Evolutionary conservation across 2,113 vertebrate species (phyloP), one percentile per base, ranked within the genome.

Genomic region (Nymphicus hollandicus): DNA sequence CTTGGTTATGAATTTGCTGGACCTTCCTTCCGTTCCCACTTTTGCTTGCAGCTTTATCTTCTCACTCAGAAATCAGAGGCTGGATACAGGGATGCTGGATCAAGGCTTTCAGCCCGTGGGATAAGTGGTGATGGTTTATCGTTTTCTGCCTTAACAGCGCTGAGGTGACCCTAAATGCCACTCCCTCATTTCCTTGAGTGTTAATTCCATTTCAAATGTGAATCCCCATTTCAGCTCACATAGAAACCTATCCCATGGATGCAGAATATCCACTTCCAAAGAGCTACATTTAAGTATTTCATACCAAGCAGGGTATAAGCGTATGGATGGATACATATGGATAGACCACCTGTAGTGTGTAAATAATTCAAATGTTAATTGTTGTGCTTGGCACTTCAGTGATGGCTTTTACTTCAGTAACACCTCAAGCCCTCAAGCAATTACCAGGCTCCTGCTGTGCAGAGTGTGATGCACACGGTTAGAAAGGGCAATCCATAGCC

Each of bases 291-390:
- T 66, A 88, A 90, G 50, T 70, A 47, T 64, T 47, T 68, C 31
- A 18, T 37, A 72, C 13, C 14, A 35, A 86, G 46, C 46, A 81
- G 22, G 88, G 63, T 35, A 18, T n/a, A 69, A 60, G 37, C 10
- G 12, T 53, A 73, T 39, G 47, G 77, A 74, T 0, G 3, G 68
- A 88, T 24, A 4, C 80, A 86, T 83, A 93, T 24, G 88, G 79
- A 91, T 60, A 83, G 76, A 44, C 76, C 92, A 92, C 95, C 93
- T 94, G 85, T 44, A 86, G 95, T 61, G 90, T 84, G 79, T 83
- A 96, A 97, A 96, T 96, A 96, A 94, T 94, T 96, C 76, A 96
- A 78, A 96, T 88, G 88, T 81, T 96, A 95, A 96, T 96, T 89
- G 85, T 88, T 88, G 53, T 94, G 80, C 76, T 94, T 95, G 92